Evolutionary conservation across 2,113 vertebrate species (phyloP), one percentile per base, ranked within the genome.

Genomic region (Falcunculus frontatus): DNA sequence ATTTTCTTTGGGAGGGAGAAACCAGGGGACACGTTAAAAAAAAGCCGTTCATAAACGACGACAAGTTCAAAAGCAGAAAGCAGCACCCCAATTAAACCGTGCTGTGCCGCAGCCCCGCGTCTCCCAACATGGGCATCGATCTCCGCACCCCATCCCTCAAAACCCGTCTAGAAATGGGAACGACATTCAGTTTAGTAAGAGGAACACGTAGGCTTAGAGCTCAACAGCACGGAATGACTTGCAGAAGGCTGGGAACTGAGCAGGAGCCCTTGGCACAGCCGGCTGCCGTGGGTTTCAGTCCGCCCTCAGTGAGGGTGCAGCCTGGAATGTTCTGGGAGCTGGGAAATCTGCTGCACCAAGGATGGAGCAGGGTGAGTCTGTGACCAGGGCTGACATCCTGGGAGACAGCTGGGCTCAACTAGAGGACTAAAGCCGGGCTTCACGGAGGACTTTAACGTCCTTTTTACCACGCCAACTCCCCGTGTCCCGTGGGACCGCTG

Each of bases 1-100:
- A 67, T 96, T 94, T 94, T 83, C 82, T 94, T 93, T 89, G 42
- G 30, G 64, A 92, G 35, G 73, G 60, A 95, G 72, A 96, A 96
- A 92, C 39, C 21, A n/a, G 60, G 44, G 83, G 82, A 81, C 68
- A 33, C 30, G 16, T 47, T 62, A 32, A 65, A 73, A 68, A 18
- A 63, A 55, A 76, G 67, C 85, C 64, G 60, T 64, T 92, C 37
- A 35, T 81, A 70, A 81, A 84, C 67, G 83, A 76, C 0, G 2
- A 3, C 59, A 32, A 75, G 76, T 92, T 95, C 90, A 90, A 88
- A 96, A 95, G 79, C 70, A 86, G 22, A 85, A 88, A 73, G 4
- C 90, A 59, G 82, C 59, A 80, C 68, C 82, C 75, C 84, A 83
- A 10, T 96, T 85, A 93, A 91, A 67, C 78, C 14, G 49, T 9